phyloP scores from a whole-genome alignment of 1,140 invertebrate species.

The Carcinoscorpius rotundicauda region DNA sequence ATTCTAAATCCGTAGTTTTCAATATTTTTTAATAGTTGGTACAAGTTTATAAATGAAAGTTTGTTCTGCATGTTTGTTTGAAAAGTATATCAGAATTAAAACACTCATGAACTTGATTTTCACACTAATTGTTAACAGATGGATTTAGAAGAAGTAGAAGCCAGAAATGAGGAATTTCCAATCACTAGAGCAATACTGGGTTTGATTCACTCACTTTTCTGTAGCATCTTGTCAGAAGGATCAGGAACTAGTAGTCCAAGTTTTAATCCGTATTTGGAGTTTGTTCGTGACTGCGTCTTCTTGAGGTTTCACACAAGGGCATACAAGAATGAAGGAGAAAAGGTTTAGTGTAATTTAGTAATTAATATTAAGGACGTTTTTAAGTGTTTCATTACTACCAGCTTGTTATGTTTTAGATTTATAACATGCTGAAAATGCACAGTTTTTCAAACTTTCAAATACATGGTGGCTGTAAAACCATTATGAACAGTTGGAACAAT shows the following conservation, averaged over 20 bases:
- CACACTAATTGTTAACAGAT: constrained; percentile 29
- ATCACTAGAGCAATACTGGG: constrained; percentile 65
- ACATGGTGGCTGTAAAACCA: too few relatives aligned
- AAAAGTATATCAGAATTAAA: neutral
- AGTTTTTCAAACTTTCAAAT: too few relatives aligned
- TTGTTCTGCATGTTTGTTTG: constrained; percentile 9
- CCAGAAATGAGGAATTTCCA: constrained; percentile 74
- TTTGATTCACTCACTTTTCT: constrained; percentile 55
- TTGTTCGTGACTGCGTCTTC: constrained; percentile 63
- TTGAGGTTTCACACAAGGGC: constrained; percentile 59
- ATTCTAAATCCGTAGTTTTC: too few relatives aligned
- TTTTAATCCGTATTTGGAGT: constrained; percentile 76
- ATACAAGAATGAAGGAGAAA: constrained; percentile 61
- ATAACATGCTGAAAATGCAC: too few relatives aligned
- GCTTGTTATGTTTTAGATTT: too few relatives aligned
- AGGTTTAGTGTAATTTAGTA: constrained; percentile 33
- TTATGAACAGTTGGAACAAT: too few relatives aligned
- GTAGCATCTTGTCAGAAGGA: constrained; percentile 48
- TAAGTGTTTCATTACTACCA: too few relatives aligned
- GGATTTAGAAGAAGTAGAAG: constrained; percentile 64
- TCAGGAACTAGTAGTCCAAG: constrained; percentile 66
- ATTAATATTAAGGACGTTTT: neutral
- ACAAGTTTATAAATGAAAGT: neutral
- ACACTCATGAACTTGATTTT: neutral
- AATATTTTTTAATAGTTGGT: too few relatives aligned